Evolutionary conservation across 2,888 invertebrate genomes (phyloP).

Genomic region (Coelopa pilipes): DNA sequence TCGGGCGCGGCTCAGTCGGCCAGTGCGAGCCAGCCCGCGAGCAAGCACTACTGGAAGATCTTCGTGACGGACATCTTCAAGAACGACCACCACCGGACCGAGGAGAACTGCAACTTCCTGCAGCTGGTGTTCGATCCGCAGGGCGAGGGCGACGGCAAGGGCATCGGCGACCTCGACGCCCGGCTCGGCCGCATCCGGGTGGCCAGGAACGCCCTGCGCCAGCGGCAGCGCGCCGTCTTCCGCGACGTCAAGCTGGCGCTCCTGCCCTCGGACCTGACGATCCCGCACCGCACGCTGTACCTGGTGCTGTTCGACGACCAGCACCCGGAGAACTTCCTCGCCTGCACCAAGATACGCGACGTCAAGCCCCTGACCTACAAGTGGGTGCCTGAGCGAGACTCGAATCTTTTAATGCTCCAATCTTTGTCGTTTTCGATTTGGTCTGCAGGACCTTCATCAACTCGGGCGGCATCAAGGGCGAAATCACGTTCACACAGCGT

Average conservation of each 20-base stretch:
- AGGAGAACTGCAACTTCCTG: conserved; percentile 84
- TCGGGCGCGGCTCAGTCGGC: conserved; percentile 57
- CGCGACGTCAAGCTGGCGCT: conserved; percentile 79
- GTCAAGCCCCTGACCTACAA: conserved; percentile 75
- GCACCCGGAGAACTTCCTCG: conserved; percentile 80
- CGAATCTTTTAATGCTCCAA: conserved; percentile 15
- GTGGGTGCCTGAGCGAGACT: conserved; percentile 68
- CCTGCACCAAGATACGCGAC: conserved; percentile 83
- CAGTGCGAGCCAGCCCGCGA: conserved; percentile 62
- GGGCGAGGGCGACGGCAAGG: conserved; percentile 74
- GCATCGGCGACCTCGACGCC: conserved; percentile 82
- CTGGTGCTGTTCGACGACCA: conserved; percentile 83
- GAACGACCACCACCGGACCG: conserved; percentile 75
- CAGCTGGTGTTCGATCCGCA: conserved; percentile 88
- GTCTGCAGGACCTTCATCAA: conserved; percentile 73
- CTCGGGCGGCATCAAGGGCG: conserved; percentile 83
- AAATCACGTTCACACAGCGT: conserved; percentile 80
- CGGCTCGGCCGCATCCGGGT: conserved; percentile 81
- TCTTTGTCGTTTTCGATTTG: neutral
- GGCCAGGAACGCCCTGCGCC: conserved; percentile 73
- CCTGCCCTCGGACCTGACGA: conserved; percentile 78
- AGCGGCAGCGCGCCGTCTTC: conserved; percentile 68
- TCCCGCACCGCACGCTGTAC: conserved; percentile 81
- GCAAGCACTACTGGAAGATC: conserved; percentile 88
- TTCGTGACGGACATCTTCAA: conserved; percentile 90